phyloP scores from a whole-genome alignment of 2,797 vertebrate species.

The Periparus ater region DNA sequence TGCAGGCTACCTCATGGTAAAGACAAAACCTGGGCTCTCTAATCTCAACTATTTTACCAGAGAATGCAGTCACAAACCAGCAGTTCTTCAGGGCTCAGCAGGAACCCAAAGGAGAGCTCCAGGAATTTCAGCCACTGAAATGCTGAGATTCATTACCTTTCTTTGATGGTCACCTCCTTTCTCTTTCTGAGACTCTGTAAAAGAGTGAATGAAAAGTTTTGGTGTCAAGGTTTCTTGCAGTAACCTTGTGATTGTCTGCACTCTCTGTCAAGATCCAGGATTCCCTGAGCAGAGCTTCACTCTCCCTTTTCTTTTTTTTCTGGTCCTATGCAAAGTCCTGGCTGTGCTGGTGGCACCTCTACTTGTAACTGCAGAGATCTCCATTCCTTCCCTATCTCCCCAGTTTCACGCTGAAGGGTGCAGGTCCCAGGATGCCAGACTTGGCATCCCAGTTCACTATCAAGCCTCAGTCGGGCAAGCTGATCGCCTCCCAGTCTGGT shows the following conservation, averaged over 20 bases:
- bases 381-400: neutral
- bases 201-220: neutral
- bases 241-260: fast-evolving
- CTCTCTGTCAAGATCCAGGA: neutral
- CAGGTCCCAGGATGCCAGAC: slow-evolving; percentile 41
- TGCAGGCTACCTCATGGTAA: neutral
- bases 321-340: neutral
- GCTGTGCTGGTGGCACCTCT: neutral
- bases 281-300: neutral
- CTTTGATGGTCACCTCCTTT: neutral
- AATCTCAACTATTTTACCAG: neutral
- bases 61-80: neutral
- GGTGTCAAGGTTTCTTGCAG: fast-evolving
- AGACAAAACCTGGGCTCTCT: neutral
- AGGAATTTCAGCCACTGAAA: neutral
- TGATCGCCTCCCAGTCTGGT: slow-evolving; percentile 72
- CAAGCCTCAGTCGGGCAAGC: slow-evolving; percentile 76
- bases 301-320: too few species aligned
- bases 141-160: neutral
- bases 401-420: slow-evolving; percentile 81
- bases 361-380: neutral
- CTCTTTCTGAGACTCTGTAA: neutral
- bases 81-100: neutral
- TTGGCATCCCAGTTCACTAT: slow-evolving; percentile 80
- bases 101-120: neutral